A percentile compares a stretch with the other conserved stretches of the same genome.
phyloP scores from a whole-genome alignment of 1,140 invertebrate species.

The Radopholus similis region DNA sequence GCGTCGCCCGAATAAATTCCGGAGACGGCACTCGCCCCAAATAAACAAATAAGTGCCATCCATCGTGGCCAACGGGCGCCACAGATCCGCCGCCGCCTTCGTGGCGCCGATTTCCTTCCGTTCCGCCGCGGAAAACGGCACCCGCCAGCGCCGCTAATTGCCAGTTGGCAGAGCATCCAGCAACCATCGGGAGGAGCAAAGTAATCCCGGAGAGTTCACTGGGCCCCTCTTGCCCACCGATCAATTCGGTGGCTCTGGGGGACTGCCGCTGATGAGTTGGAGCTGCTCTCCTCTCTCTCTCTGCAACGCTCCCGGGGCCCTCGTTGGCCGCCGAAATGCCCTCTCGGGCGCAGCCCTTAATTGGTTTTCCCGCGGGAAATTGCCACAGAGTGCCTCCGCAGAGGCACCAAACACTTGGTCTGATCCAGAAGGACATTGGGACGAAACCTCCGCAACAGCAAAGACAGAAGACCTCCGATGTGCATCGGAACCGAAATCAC shows the following conservation, averaged over 20 bases:
- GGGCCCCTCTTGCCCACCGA: too few relatives aligned
- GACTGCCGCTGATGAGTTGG: background rate
- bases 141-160: background rate
- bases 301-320: background rate
- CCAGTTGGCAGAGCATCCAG: background rate
- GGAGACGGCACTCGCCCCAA: too few relatives aligned
- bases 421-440: too few relatives aligned
- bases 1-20: background rate
- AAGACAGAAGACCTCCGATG: background rate
- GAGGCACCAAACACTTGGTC: too few relatives aligned
- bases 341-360: too few relatives aligned
- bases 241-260: too few relatives aligned
- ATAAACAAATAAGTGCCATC: background rate
- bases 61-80: background rate
- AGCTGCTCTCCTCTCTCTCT: background rate
- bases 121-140: background rate
- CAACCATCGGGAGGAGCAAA: too few relatives aligned
- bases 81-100: constrained; percentile 4
- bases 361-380: constrained; percentile 7
- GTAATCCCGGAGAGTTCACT: too few relatives aligned
- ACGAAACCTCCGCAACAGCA: too few relatives aligned
- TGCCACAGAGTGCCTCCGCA: too few relatives aligned
- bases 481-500: background rate
- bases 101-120: background rate
- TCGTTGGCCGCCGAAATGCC: background rate